Base-by-base conservation (phyloP, 1,140 invertebrate species). In the Meloidogyne hapla region DNA sequence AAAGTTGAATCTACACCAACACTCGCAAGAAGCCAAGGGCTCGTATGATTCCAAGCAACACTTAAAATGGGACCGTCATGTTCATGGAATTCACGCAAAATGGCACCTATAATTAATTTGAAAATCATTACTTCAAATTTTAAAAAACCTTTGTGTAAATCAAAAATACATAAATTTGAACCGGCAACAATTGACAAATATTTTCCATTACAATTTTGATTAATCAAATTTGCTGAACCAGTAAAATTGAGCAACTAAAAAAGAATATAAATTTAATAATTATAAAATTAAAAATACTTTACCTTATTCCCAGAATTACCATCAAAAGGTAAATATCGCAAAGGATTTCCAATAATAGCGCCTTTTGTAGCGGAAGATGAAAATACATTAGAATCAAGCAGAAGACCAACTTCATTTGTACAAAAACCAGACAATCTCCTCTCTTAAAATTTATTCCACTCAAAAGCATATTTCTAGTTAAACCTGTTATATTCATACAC, bases 1-100 rank as follows among this genome's bases (percentile, higher is more conserved):
- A 77, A 56, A 8, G 76, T 77, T 13, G 63, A 40, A 38, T 74
- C 73, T 3, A 21, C 15, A 12, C 76, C 73, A 10, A 77, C 75
- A 48, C 56, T 78, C 5, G 73, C 73, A 28, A 77, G 66, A 12
- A 56, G 63, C 42, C 67, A 77, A 25, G 73, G 73, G 64, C 66
- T 77, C 15, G 65, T 25, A 45, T 48, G 71, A 65, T 77, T 75
- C 76, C 76, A 77, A 61, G 76, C 76, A 33, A 77, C 75, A 26
- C 40, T 68, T 42, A 28, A 18, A 10, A 77, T 68, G 10, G 33
- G 12, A 15, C 76, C 76, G 38, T 77, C 69, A 40, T 77, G 76
- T 18, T 48, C 76, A 28, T 77, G 76, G 13, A 77, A 78, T 66
- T 77, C 71, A 2, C 76, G 76, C 6, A 77, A 45, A 40, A 69